Conservation (phyloP, 2,113 vertebrate species). For the Neolamprologus cancellatus region DNA sequence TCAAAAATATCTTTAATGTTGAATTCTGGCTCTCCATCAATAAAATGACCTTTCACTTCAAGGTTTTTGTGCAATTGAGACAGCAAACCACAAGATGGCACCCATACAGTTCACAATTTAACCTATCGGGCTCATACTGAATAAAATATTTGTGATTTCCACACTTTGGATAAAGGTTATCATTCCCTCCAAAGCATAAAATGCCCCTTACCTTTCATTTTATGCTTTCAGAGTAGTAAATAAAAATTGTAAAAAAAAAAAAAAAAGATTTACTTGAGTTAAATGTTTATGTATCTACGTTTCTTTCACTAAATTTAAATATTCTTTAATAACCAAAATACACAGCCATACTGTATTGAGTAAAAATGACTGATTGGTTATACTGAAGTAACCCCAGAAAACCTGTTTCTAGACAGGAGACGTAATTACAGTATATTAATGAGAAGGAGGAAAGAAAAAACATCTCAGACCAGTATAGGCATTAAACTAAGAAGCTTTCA, state of each 20-base stretch:
- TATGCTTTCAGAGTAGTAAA: background rate
- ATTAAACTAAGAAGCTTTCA: background rate
- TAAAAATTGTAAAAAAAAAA: background rate
- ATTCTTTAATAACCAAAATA: background rate
- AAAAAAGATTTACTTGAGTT: background rate
- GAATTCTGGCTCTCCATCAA: background rate
- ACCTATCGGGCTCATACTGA: background rate
- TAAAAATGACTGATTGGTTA: background rate
- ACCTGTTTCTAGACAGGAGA: background rate
- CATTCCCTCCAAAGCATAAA: background rate
- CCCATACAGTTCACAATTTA: slow-evolving; percentile 6
- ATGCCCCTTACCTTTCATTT: background rate
- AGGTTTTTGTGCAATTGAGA: slow-evolving; percentile 24
- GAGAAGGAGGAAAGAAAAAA: background rate
- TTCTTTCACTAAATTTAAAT: background rate
- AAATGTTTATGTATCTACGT: background rate
- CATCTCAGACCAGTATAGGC: background rate
- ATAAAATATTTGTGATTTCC: background rate
- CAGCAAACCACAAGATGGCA: slow-evolving; percentile 68
- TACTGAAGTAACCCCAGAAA: background rate
- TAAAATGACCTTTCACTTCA: background rate
- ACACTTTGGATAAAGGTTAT: background rate
- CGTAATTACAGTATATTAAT: background rate
- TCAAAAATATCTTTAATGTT: background rate
- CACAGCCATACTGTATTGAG: background rate